Evolutionary conservation across 2,113 vertebrate species (phyloP), one percentile per base, ranked within the genome.

Genomic region (Chaetops frenatus): DNA sequence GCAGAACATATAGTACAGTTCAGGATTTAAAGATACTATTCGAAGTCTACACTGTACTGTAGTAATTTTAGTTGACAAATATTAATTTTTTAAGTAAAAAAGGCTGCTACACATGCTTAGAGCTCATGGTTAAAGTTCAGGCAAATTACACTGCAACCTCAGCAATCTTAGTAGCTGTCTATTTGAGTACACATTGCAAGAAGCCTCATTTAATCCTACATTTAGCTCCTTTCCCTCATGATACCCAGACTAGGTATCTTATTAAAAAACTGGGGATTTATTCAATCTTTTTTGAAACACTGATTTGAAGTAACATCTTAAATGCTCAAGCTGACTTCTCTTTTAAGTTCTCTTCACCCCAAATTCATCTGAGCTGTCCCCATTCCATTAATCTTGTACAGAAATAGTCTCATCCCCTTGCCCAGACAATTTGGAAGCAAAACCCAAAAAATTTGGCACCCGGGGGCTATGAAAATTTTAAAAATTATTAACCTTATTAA

Each of bases 1-100:
- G 83, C 94, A 97, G 86, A 95, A 96, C 92, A 94, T 88, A 94
- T 48, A 70, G 60, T 56, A 74, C 21, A 95, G 76, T 95, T 94
- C 92, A 94, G 94, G 95, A 94, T 60, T 80, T 69, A 48, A 65
- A 73, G 66, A 64, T 29, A 88, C 22, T 72, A 61, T 38, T 77
- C 58, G 31, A 22, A 80, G 33, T 40, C 64, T 78, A 62, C 11
- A 72, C 17, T 35, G 50, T 36, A 67, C 50, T 53, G 50, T 9
- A 86, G 40, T 45, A 42, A 69, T 51, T 94, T 73, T 35, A 82
- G 57, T 80, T 70, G 72, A 56, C 12, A 88, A 65, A 65, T 29
- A 57, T 53, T 69, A 76, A 47, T 81, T 73, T 89, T 29, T 87
- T 60, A 79, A 71, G n/a, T 64, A 44, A 60, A 76, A 80, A 58